Conservation (phyloP, 1,140 invertebrate species). For the Micrasema minimum region DNA sequence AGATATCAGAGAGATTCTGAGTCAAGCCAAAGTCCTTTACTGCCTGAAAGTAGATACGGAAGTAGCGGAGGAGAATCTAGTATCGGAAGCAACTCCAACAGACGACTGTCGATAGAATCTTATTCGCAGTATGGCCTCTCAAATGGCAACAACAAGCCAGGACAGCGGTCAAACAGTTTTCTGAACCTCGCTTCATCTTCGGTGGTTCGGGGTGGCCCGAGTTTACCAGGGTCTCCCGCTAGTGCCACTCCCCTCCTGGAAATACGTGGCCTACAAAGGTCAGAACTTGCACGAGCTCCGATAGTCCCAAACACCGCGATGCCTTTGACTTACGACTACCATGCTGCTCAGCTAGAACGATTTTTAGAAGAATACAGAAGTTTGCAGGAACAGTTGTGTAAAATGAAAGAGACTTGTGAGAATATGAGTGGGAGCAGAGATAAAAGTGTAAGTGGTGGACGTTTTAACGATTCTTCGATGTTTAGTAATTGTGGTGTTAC, state of each 20-base stretch:
- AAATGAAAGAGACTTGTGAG: conserved; percentile 81
- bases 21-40: conserved; percentile 73
- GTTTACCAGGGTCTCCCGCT: conserved; percentile 62
- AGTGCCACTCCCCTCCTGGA: conserved; percentile 69
- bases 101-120: conserved; percentile 49
- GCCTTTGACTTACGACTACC: conserved; percentile 75
- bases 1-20: conserved; percentile 69
- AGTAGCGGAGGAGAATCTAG: conserved; percentile 63
- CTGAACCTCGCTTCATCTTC: conserved; percentile 61
- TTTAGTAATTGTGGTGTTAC: conserved; percentile 55
- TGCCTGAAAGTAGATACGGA: conserved; percentile 65
- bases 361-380: conserved; percentile 81
- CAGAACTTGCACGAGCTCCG: conserved; percentile 52
- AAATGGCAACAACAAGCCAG: conserved; percentile 53
- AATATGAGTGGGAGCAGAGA: conserved; percentile 69
- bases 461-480: conserved; percentile 60
- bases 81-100: conserved; percentile 52
- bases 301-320: conserved; percentile 60
- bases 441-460: conserved; percentile 58
- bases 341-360: conserved; percentile 78
- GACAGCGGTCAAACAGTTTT: conserved; percentile 67
- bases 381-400: conserved; percentile 78
- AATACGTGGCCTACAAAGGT: conserved; percentile 62
- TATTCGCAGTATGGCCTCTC: conserved; percentile 44
- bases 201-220: conserved; percentile 57